Percentiles rank a stretch among this genome's conserved stretches.
Conservation (phyloP, 2,113 vertebrate species). For the Trogon surrucura region DNA sequence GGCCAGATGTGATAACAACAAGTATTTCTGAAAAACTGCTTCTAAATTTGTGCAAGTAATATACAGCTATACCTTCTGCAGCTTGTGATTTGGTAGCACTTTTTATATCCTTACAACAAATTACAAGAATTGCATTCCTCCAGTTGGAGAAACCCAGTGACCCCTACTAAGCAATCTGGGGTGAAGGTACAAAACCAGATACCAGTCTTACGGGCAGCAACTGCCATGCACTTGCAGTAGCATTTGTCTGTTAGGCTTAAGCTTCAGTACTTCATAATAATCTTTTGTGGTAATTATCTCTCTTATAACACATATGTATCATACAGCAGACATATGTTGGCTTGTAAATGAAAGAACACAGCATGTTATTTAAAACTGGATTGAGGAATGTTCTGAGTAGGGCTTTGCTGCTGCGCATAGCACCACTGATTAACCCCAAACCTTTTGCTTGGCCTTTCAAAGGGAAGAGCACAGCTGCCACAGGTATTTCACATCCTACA, state of each 20-base stretch:
- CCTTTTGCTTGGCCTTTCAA: not conserved
- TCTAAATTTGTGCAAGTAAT: not conserved
- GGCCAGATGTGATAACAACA: not conserved
- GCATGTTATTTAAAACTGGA: not conserved
- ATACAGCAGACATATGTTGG: not conserved
- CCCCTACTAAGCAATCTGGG: not conserved
- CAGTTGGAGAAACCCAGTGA: not conserved
- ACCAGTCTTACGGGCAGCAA: not conserved
- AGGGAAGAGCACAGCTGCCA: not conserved
- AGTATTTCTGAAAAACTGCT: not conserved
- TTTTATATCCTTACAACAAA: not conserved
- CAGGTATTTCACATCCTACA: not conserved
- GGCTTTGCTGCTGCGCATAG: not conserved
- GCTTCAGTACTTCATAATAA: not conserved
- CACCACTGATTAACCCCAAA: not conserved
- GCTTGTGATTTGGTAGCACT: not conserved
- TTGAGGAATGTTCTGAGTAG: not conserved
- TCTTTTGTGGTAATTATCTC: not conserved
- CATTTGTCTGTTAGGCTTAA: not conserved
- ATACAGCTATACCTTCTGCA: not conserved
- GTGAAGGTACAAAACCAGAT: not conserved
- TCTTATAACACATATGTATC: not conserved
- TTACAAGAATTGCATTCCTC: not conserved
- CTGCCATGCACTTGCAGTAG: not conserved
- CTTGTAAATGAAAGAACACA: not conserved